Conservation (phyloP, 2,888 invertebrate species). For the Eilema griseolum region DNA sequence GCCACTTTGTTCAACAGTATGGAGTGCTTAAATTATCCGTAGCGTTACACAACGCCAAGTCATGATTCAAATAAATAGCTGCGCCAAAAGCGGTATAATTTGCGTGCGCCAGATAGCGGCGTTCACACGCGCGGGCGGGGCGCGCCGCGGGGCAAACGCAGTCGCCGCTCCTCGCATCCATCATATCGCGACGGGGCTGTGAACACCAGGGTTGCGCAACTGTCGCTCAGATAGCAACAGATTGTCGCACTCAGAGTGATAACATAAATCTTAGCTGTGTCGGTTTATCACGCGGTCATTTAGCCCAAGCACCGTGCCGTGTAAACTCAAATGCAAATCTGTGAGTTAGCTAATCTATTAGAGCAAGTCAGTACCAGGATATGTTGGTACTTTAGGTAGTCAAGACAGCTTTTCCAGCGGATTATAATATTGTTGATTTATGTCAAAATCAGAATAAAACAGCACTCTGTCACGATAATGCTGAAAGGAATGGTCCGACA, state of each 20-base stretch:
- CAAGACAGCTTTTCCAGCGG: not conserved
- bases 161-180: conserved; percentile 45
- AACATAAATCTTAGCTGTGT: conserved; percentile 5
- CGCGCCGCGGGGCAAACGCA: conserved; percentile 30
- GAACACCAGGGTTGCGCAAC: conserved; percentile 40
- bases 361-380: not conserved
- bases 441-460: not conserved
- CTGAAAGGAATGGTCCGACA: not conserved
- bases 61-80: conserved; percentile 63
- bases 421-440: not conserved
- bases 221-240: conserved; percentile 28
- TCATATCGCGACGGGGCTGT: conserved; percentile 41
- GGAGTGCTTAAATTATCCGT: conserved; percentile 47
- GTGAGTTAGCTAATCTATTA: not conserved
- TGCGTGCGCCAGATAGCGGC: conserved; percentile 55
- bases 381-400: not conserved
- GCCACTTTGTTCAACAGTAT: not conserved
- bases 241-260: not conserved
- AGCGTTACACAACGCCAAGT: conserved; percentile 53
- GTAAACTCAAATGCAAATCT: not conserved
- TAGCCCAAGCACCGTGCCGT: not conserved
- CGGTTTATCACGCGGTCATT: not conserved
- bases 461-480: not conserved
- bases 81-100: conserved; percentile 62
- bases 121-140: conserved; percentile 54